Conservation (phyloP, 2,888 invertebrate genomes). For the Leucoptera coffeella region DNA sequence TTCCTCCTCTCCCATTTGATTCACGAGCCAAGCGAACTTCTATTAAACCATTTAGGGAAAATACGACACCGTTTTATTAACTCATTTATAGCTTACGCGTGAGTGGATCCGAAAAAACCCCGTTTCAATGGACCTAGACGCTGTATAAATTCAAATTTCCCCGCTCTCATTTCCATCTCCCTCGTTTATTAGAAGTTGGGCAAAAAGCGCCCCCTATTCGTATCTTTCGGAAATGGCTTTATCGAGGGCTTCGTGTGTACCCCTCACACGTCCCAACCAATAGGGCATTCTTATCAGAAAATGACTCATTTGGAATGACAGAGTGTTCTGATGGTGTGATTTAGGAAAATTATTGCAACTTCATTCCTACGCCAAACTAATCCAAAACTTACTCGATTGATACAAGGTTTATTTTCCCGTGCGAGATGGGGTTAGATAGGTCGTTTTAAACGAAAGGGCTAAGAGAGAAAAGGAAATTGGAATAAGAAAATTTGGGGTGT, state of each 20-base stretch:
- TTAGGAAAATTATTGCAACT: not conserved
- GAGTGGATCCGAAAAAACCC: no score
- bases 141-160: constrained; percentile 54
- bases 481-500: constrained; percentile 73
- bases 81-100: no score
- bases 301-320: constrained; percentile 67
- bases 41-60: no score
- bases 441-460: constrained; percentile 21
- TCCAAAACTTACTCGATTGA: no score
- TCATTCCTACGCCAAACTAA: not conserved
- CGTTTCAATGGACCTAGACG: constrained; percentile 48
- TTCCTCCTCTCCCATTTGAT: no score
- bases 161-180: constrained; percentile 49
- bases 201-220: constrained; percentile 42
- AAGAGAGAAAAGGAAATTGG: constrained; percentile 59
- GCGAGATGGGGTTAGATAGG: constrained; percentile 23
- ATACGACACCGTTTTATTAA: no score
- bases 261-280: constrained; percentile 51
- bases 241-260: constrained; percentile 41
- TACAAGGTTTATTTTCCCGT: no score
- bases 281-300: constrained; percentile 64
- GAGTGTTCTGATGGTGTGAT: constrained; percentile 36
- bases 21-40: no score
- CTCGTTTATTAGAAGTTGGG: constrained; percentile 47
- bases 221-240: constrained; percentile 46